These are phyloP conservation scores for Agelaius phoeniceus DNA, from an alignment of 2,113 vertebrate species.

Conservation along the genomic window DNA sequence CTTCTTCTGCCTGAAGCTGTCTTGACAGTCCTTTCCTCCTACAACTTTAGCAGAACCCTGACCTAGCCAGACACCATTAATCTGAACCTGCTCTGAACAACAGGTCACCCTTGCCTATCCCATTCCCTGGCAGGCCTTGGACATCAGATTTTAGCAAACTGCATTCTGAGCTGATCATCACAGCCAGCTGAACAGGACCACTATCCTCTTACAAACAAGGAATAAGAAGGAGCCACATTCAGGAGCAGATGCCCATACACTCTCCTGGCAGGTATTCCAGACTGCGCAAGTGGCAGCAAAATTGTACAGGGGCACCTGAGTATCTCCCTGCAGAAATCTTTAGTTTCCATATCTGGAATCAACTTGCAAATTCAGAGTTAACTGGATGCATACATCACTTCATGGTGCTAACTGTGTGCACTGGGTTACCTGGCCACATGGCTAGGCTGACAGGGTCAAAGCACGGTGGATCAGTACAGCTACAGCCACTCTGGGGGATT, in stretches of 20 bases:
- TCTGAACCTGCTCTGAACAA: neutral
- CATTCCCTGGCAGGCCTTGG: neutral
- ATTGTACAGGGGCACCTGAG: neutral
- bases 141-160: neutral
- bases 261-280: neutral
- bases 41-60: neutral
- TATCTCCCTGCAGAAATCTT: neutral
- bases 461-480: neutral
- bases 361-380: neutral
- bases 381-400: neutral
- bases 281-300: neutral
- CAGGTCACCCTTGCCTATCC: neutral
- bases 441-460: neutral
- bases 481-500: neutral
- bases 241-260: neutral
- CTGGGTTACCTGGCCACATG: neutral
- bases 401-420: neutral
- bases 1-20: neutral
- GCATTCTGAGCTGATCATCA: fast-evolving
- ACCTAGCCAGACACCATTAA: neutral
- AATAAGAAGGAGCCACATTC: neutral
- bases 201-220: neutral
- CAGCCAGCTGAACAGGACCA: neutral
- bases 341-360: neutral
- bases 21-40: neutral